phyloP scores from a whole-genome alignment of 1,140 invertebrate species.

The Berghia stephanieae region DNA sequence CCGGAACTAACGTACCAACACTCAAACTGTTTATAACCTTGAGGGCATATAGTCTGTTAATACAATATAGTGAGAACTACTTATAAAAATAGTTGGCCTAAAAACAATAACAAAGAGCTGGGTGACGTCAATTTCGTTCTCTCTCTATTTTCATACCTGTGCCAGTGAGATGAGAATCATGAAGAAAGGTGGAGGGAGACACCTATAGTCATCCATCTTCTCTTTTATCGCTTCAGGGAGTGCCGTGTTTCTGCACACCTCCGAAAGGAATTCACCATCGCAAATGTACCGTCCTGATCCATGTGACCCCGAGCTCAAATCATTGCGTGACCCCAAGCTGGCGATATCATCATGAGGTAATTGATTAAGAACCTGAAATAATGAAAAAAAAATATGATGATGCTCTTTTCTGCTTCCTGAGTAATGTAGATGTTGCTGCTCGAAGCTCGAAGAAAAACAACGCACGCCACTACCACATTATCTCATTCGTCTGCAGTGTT shows the following conservation, averaged over 20 bases:
- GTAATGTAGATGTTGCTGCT: too few species aligned
- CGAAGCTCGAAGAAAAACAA: too few species aligned
- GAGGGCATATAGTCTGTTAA: too few species aligned
- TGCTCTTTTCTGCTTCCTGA: too few species aligned
- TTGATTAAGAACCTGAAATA: slow-evolving; percentile 11
- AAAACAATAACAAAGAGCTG: too few species aligned
- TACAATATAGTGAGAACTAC: too few species aligned
- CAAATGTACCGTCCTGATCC: neutral
- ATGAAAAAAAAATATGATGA: too few species aligned
- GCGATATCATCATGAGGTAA: slow-evolving; percentile 16
- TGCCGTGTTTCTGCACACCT: slow-evolving; percentile 33
- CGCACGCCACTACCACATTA: too few species aligned
- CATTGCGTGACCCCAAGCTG: slow-evolving; percentile 4
- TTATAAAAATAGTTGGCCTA: too few species aligned
- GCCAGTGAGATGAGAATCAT: slow-evolving; percentile 32
- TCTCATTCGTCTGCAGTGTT: too few species aligned
- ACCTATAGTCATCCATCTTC: slow-evolving; percentile 29
- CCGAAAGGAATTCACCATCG: neutral
- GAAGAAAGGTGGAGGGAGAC: slow-evolving; percentile 35
- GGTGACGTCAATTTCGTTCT: neutral
- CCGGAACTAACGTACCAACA: too few species aligned
- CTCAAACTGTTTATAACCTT: too few species aligned
- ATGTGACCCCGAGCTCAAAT: neutral
- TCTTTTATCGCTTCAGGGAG: slow-evolving; percentile 29
- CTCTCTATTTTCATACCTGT: slow-evolving; percentile 23